phyloP scores from a whole-genome alignment of 2,113 vertebrate species.

The Crypturellus undulatus region DNA sequence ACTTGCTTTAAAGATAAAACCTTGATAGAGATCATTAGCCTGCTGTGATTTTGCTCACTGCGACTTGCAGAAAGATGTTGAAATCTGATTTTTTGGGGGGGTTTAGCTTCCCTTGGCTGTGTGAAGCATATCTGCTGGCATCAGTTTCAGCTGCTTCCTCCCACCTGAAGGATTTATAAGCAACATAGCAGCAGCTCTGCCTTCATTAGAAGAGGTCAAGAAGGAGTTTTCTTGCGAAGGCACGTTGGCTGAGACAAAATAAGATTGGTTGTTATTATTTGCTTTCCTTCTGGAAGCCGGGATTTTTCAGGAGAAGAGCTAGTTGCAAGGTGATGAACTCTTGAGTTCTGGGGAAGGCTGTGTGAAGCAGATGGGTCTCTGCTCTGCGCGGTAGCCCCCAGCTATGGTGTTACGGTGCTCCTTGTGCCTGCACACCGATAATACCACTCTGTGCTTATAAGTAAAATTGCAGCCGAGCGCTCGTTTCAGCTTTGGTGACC shows the following conservation, averaged over 20 bases:
- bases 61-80: background rate
- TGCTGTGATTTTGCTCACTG: background rate
- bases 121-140: background rate
- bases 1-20: background rate
- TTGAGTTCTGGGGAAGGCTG: background rate
- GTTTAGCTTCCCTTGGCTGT: background rate
- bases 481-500: background rate
- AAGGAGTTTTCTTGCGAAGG: background rate
- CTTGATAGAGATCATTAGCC: background rate
- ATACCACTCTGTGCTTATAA: background rate
- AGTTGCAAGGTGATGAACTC: background rate
- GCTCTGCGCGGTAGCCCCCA: background rate
- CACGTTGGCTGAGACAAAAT: background rate
- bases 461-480: background rate
- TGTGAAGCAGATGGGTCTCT: background rate
- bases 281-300: background rate
- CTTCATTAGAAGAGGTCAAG: background rate
- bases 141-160: background rate
- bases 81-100: background rate
- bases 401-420: accelerated
- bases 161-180: background rate
- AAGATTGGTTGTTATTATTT: background rate
- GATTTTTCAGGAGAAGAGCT: background rate
- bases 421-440: background rate
- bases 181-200: background rate